Evolutionary conservation across 2,888 invertebrate species (phyloP).

Genomic region (Pinctada fucata): DNA sequence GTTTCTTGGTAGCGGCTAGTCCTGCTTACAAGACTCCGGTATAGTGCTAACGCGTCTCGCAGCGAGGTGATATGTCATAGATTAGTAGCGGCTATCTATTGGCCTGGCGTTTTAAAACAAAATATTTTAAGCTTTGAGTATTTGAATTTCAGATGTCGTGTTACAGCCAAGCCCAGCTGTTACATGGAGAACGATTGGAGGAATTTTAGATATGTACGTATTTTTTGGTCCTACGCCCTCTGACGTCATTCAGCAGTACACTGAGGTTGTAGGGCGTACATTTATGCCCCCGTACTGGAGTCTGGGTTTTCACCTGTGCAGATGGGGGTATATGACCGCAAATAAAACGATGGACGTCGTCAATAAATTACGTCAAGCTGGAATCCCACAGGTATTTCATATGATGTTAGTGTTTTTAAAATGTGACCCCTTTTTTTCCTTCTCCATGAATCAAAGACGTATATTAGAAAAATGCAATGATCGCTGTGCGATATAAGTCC

Average conservation of each 20-base stretch:
- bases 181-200: conserved; percentile 88
- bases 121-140: too few species aligned
- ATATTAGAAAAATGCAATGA: too few species aligned
- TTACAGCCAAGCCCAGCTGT: conserved; percentile 84
- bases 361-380: conserved; percentile 53
- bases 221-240: conserved; percentile 86
- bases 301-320: conserved; percentile 90
- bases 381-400: conserved; percentile 48
- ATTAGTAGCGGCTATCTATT: too few species aligned
- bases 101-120: too few species aligned
- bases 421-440: too few species aligned
- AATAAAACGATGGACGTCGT: conserved; percentile 58
- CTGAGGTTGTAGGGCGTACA: conserved; percentile 61
- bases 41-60: too few species aligned
- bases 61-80: too few species aligned
- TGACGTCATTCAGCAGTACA: conserved; percentile 76
- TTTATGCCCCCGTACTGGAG: conserved; percentile 82
- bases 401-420: too few species aligned
- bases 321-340: conserved; percentile 77
- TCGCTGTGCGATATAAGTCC: too few species aligned
- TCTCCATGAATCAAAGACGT: too few species aligned
- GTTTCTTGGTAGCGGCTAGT: too few species aligned
- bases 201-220: conserved; percentile 86
- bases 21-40: too few species aligned
- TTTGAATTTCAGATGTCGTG: conserved; percentile 52